Evolutionary conservation across 1,140 invertebrate species (phyloP).

Genomic region (Anastrepha obliqua): DNA sequence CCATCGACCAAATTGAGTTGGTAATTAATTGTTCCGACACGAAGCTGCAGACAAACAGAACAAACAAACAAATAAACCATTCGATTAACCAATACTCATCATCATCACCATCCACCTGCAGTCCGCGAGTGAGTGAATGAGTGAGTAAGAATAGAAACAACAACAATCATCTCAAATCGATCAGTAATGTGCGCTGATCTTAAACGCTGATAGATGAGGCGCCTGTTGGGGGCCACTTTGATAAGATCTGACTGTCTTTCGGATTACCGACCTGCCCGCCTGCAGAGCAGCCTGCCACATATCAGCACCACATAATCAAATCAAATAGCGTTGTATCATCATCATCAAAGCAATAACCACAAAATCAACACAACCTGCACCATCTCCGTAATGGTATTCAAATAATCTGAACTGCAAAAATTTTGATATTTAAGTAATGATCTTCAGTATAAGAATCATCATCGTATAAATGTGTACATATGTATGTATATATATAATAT

Average conservation of each 20-base stretch:
- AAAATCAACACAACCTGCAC: slow-evolving; percentile 34
- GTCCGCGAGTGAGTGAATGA: background rate
- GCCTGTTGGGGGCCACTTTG: slow-evolving; percentile 55
- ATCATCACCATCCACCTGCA: slow-evolving; percentile 47
- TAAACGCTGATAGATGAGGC: slow-evolving; percentile 58
- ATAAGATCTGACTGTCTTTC: slow-evolving; percentile 44
- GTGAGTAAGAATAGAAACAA: background rate
- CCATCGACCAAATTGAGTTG: slow-evolving; percentile 54
- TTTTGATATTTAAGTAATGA: slow-evolving; percentile 27
- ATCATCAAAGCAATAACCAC: slow-evolving; percentile 41
- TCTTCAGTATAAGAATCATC: background rate
- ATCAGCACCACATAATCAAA: slow-evolving; percentile 56
- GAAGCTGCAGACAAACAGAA: slow-evolving; percentile 49
- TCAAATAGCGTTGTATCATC: slow-evolving; percentile 49
- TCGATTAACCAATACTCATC: slow-evolving; percentile 53
- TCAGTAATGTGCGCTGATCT: slow-evolving; percentile 26
- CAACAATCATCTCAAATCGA: background rate
- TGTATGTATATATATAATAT: background rate
- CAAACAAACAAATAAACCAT: slow-evolving; percentile 35
- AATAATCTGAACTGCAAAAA: background rate
- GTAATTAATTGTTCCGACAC: slow-evolving; percentile 59
- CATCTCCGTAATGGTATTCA: background rate
- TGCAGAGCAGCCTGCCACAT: slow-evolving; percentile 27
- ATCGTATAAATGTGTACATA: background rate
- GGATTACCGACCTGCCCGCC: background rate